Evolutionary conservation across 2,888 invertebrate genomes (phyloP), one percentile per base, ranked within the genome.

Genomic region (Papilio elwesi): DNA sequence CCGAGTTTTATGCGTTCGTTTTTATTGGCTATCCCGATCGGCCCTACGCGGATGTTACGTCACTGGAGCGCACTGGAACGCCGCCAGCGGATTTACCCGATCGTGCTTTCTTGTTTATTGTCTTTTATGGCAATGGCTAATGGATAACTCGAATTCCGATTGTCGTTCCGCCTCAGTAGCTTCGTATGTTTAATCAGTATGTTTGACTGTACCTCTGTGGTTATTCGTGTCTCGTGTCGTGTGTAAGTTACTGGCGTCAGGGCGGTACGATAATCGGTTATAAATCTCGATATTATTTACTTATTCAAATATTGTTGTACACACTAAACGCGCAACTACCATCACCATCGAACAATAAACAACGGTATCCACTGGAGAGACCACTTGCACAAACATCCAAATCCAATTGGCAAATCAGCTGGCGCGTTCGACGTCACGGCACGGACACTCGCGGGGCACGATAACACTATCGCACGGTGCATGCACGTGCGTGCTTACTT

Each of bases 401-500:
- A 89, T 87, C 87, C 87, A 84, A 76, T 79, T 83, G 86, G 85
- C 83, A 87, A 86, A 87, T 85, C 87, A 84, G 88, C 84, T 85
- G 87, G 78, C 77, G 80, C 79, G 84, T 83, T 81, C 75, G 81
- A 85, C 85, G 87, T 87, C 90, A 88, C 87, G 84, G 79, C 79
- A 78, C 78, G 78, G 78, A 80, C 87, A 88, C 89, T 85, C 86
- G 86, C 87, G 87, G 76, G 72, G 76, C 59, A 78, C 74, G 89
- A 90, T 90, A 84, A 79, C 85, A 87, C 87, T 82, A 79, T 79
- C 83, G 81, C 78, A 83, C 80, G 83, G 79, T 80, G 78, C 74
- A 65, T 73, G 72, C 73, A 83, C 91, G 88, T 90, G 87, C 90
- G 91, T 81, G 87, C 85, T 81, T 89, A 98, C 98, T 98, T 97